phyloP scores from a whole-genome alignment of 2,797 vertebrate genomes.

The Sebastes trivittatus region DNA sequence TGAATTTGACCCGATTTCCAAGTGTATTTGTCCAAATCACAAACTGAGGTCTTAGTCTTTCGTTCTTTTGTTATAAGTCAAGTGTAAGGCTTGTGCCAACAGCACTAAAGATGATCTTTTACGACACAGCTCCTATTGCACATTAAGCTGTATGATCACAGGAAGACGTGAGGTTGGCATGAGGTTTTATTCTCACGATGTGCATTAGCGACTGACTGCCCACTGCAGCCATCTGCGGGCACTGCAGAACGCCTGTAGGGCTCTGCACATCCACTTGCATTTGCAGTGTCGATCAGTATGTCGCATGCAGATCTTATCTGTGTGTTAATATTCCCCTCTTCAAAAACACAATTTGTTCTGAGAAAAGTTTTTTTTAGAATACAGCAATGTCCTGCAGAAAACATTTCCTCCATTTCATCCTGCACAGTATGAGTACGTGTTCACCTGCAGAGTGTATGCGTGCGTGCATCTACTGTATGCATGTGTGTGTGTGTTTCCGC shows the following conservation, averaged over 20 bases:
- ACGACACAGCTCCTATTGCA: not conserved
- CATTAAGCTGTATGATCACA: not conserved
- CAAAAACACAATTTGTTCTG: not conserved
- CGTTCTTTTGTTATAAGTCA: not conserved
- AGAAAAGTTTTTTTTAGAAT: not conserved
- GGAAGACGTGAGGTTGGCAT: slow-evolving; percentile 25
- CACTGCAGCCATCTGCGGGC: slow-evolving; percentile 69
- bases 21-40: too few species aligned
- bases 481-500: not conserved
- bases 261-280: slow-evolving; percentile 36
- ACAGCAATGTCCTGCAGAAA: slow-evolving; percentile 5
- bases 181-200: slow-evolving; percentile 40
- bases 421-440: not conserved
- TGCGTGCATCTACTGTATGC: not conserved
- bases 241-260: slow-evolving; percentile 55
- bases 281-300: slow-evolving; percentile 31
- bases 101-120: not conserved
- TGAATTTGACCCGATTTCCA: not conserved
- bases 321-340: not conserved
- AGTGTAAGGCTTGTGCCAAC: not conserved
- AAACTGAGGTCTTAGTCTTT: too few species aligned
- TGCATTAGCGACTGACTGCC: slow-evolving; percentile 59
- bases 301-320: slow-evolving; percentile 14
- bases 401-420: not conserved
- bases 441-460: not conserved